Conservation (phyloP, 2,888 invertebrate species). For the Sarcophaga variegata region DNA sequence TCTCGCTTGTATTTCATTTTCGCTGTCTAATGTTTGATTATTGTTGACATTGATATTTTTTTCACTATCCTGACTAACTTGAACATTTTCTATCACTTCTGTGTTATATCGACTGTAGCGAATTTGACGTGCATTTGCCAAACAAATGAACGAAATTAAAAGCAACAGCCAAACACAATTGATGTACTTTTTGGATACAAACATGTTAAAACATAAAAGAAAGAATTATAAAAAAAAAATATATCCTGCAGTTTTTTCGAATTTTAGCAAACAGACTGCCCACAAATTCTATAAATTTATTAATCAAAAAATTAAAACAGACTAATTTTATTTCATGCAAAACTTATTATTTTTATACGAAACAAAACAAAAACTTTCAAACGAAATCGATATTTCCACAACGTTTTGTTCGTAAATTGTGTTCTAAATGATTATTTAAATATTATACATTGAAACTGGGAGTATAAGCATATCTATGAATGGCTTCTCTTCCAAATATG, state of each 20-base stretch:
- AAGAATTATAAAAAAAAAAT: neutral
- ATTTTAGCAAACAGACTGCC: neutral
- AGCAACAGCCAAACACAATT: conserved; percentile 22
- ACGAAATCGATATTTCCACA: conserved; percentile 7
- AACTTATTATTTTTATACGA: conserved; percentile 63
- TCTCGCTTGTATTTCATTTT: conserved; percentile 66
- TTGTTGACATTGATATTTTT: conserved; percentile 10
- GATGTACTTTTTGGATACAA: neutral
- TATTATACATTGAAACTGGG: conserved; percentile 44
- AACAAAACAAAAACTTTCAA: neutral
- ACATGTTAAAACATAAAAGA: conserved; percentile 2
- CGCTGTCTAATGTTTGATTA: conserved; percentile 10
- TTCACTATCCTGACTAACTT: conserved; percentile 48
- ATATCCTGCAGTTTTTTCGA: neutral
- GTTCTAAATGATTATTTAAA: conserved; percentile 45
- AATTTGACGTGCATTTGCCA: conserved; percentile 74
- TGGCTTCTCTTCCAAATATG: conserved; percentile 49
- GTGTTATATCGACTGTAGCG: conserved; percentile 76
- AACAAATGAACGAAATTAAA: conserved; percentile 49
- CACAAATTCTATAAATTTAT: conserved; percentile 18
- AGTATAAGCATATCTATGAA: conserved; percentile 24
- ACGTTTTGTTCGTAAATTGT: conserved; percentile 1
- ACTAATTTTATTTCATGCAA: conserved; percentile 58
- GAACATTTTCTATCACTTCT: conserved; percentile 72
- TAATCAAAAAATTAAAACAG: conserved; percentile 45